Evolutionary conservation across 2,888 invertebrate species (phyloP), one percentile per base, ranked within the genome.

Genomic region (Copidosoma aretas): DNA sequence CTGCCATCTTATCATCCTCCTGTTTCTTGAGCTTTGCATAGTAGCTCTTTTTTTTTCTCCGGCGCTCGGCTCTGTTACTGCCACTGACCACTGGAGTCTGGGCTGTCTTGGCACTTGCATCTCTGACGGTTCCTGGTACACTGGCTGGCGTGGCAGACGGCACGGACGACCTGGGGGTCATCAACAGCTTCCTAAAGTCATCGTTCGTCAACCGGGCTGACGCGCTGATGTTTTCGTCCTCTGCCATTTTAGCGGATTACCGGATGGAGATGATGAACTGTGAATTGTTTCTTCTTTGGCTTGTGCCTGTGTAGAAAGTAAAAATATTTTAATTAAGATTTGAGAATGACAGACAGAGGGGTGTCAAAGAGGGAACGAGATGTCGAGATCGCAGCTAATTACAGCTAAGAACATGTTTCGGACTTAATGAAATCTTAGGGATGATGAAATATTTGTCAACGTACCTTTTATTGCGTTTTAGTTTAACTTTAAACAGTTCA

Each of bases 11-110:
- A 76, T 93, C 95, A 78, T 97, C 97, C 81, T 98, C 97, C 79
- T 96, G 94, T 78, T 96, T 95, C 78, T 97, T 97, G 10, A 98
- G 84, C 73, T 87, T 96, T 0, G 97, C 97, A 86, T 97, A 98
- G 79, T 92, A 95, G 69, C 94, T 95, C 80, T 97, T 98, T 84
- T 97, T 97, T 81, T 97, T 97, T 67, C 94, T 90, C 59, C 96
- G 88, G 22, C 94, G 87, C 80, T 95, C 95, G 72, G 92, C 91
- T 76, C 93, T 76, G 71, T 80, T 83, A 19, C 78, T 81, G 1
- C 78, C 79, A 5, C 76, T 76, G 3, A 79, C 72, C 1, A 77
- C 74, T 0, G 79, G 81, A 15, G 80, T 82, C 77, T 84, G 88
- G 81, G 88, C 88, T 21, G 89, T 84, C 78, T 90, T 90, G 1